Evolutionary conservation across 2,797 vertebrate genomes (phyloP).

Genomic region (Cygnus olor): DNA sequence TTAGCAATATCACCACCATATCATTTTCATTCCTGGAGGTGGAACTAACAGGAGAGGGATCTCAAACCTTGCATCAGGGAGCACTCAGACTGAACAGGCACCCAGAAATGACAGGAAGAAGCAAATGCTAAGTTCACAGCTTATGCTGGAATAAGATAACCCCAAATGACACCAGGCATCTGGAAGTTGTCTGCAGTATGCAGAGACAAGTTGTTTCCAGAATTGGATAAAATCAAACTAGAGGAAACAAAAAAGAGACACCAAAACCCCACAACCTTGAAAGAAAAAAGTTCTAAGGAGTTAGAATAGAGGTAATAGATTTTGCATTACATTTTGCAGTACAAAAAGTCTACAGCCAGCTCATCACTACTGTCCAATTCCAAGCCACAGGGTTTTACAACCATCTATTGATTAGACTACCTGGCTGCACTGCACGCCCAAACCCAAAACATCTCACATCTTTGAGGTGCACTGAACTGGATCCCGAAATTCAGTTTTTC

Average conservation of each 20-base stretch:
- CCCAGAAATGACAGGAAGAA: neutral
- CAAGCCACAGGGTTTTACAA: conserved; percentile 1
- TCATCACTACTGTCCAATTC: neutral
- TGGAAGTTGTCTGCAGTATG: neutral
- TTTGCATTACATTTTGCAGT: neutral
- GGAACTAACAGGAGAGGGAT: neutral
- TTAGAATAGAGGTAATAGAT: neutral
- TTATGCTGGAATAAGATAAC: neutral
- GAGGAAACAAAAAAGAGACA: neutral
- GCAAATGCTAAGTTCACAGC: neutral
- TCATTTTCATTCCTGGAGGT: neutral
- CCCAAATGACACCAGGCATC: neutral
- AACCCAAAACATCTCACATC: neutral
- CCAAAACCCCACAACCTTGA: neutral
- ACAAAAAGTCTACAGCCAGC: neutral
- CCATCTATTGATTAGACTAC: neutral
- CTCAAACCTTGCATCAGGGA: fast-evolving
- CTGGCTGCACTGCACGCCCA: neutral
- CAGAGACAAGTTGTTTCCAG: neutral
- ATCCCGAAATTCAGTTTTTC: neutral
- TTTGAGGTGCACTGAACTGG: neutral
- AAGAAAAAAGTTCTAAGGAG: neutral
- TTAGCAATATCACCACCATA: neutral
- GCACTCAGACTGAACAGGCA: neutral
- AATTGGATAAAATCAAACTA: neutral